phyloP scores from a whole-genome alignment of 2,797 vertebrate species.

The Rhodeus uyekii region DNA sequence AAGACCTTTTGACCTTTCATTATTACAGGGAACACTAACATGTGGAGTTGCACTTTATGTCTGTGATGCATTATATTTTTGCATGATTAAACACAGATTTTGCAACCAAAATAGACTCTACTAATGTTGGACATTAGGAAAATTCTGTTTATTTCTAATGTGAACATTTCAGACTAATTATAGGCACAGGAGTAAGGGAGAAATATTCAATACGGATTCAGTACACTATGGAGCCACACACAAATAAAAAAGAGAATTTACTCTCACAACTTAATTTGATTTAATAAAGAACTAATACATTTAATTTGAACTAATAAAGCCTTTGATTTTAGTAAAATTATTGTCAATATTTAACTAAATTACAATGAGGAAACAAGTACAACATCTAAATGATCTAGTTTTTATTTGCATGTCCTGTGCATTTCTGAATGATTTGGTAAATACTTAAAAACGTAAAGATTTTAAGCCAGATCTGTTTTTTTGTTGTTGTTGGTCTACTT shows the following conservation, averaged over 20 bases:
- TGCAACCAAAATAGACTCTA: neutral
- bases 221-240: neutral
- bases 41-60: neutral
- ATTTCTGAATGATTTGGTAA: neutral
- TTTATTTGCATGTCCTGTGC: too few species aligned
- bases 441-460: neutral
- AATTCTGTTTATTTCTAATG: neutral
- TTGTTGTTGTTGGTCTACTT: constrained; percentile 36
- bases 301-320: too few species aligned
- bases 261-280: neutral
- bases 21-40: neutral
- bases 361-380: neutral
- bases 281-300: too few species aligned
- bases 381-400: too few species aligned
- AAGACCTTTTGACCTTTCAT: neutral
- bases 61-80: neutral
- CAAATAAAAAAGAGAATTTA: neutral
- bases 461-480: neutral
- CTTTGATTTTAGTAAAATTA: neutral
- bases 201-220: neutral
- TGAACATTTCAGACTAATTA: neutral
- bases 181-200: neutral
- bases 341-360: neutral
- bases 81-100: neutral
- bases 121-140: neutral